A percentile compares a stretch with the other conserved stretches of the same genome.
Conservation (phyloP, 2,888 invertebrate genomes). For the Cephus spinipes region DNA sequence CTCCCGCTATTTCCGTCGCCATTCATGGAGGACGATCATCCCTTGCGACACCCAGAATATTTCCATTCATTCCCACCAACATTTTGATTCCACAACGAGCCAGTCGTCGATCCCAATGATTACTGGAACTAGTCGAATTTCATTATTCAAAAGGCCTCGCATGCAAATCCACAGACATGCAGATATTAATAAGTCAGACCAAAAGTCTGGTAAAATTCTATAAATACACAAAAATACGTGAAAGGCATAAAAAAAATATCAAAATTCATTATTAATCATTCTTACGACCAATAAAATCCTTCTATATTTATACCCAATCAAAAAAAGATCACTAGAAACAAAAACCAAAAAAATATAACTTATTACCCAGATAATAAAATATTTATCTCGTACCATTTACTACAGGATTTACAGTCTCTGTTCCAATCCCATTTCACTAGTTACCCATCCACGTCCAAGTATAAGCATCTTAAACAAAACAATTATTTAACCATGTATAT, state of each 20-base stretch:
- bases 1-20: constrained; percentile 50
- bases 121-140: neutral
- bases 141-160: neutral
- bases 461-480: neutral
- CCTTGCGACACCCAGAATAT: constrained; percentile 30
- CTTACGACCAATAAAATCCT: neutral
- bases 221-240: neutral
- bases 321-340: neutral
- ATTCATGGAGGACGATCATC: constrained; percentile 43
- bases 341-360: neutral
- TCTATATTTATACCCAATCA: neutral
- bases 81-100: neutral
- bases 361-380: neutral
- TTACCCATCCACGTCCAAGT: neutral
- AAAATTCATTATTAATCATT: neutral
- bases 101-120: neutral
- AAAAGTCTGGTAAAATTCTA: neutral
- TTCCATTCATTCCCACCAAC: constrained; percentile 42
- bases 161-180: constrained; percentile 14
- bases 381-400: neutral
- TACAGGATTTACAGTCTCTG: neutral
- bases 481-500: neutral
- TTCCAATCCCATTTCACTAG: neutral
- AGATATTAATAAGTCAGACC: neutral
- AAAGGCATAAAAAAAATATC: neutral